These are phyloP conservation scores for Drymonia ruficornis DNA, from an alignment of 2,888 invertebrate genomes.

Conservation along the genomic window DNA sequence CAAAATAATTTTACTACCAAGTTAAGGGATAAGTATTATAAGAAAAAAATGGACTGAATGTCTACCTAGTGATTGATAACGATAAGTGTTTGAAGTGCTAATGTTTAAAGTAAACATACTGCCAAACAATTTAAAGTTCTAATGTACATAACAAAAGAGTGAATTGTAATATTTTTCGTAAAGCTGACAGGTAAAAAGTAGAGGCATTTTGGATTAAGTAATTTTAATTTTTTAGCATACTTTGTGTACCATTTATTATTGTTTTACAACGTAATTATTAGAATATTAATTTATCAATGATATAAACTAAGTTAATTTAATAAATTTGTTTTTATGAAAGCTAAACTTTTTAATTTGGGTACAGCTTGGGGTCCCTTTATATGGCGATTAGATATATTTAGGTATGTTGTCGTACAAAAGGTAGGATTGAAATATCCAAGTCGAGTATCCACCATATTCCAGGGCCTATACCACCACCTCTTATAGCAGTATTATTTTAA, in stretches of 20 bases:
- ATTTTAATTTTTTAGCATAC: constrained; percentile 27
- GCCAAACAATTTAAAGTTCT: constrained; percentile 42
- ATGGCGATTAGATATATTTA: too few relatives aligned
- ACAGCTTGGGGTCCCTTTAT: not conserved
- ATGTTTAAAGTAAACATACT: constrained; percentile 37
- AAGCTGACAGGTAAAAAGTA: constrained; percentile 29
- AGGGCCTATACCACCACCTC: too few relatives aligned
- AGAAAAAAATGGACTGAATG: constrained; percentile 41
- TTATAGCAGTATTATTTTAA: too few relatives aligned
- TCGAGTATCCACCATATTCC: too few relatives aligned
- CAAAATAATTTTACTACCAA: constrained; percentile 1
- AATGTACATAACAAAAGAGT: constrained; percentile 36
- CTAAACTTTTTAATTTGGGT: constrained; percentile 6
- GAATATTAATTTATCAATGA: constrained; percentile 36
- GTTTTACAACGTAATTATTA: constrained; percentile 26
- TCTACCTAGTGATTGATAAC: constrained; percentile 38
- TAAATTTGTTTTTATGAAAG: constrained; percentile 40
- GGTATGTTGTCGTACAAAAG: too few relatives aligned
- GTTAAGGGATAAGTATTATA: constrained; percentile 19
- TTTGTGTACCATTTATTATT: constrained; percentile 34
- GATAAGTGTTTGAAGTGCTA: constrained; percentile 39
- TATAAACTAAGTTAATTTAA: constrained; percentile 34
- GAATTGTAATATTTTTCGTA: constrained; percentile 46
- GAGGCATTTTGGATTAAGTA: constrained; percentile 25
- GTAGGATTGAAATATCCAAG: too few relatives aligned